phyloP scores from a whole-genome alignment of 1,140 invertebrate species.

The Lycorma delicatula region DNA sequence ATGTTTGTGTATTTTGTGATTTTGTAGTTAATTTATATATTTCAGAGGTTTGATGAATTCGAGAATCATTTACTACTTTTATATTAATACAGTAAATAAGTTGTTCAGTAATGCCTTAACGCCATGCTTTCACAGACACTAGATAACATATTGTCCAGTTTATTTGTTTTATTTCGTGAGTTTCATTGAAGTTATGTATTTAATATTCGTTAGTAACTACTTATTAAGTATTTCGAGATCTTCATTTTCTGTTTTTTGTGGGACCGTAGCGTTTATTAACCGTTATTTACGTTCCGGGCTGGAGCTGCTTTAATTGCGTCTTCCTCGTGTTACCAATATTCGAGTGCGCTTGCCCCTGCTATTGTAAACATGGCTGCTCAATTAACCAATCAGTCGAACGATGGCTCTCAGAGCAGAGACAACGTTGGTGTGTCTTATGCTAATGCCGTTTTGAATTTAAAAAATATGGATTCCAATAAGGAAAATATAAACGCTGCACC shows the following conservation, averaged over 20 bases:
- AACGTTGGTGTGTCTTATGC: slow-evolving; percentile 41
- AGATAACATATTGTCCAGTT: neutral
- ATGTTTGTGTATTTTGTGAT: neutral
- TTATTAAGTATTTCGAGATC: too few relatives aligned
- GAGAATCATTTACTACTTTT: neutral
- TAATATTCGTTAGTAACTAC: neutral
- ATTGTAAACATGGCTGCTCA: slow-evolving; percentile 27
- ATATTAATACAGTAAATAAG: neutral
- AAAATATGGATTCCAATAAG: slow-evolving; percentile 41
- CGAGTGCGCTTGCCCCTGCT: neutral
- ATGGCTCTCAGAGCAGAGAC: slow-evolving; percentile 22
- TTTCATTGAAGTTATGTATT: neutral
- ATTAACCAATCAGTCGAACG: slow-evolving; percentile 24
- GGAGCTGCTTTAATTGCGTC: neutral
- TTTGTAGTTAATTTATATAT: too few relatives aligned
- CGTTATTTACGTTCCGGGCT: neutral
- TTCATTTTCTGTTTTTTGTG: neutral
- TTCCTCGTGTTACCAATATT: neutral
- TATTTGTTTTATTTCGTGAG: neutral
- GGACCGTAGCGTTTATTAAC: neutral
- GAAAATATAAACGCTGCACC: slow-evolving; percentile 38
- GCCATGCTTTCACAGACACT: neutral
- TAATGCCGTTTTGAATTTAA: slow-evolving; percentile 41
- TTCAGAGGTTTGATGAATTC: neutral
- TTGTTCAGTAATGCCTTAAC: neutral